phyloP scores from a whole-genome alignment of 2,888 invertebrate species.

The Volucella zonaria region DNA sequence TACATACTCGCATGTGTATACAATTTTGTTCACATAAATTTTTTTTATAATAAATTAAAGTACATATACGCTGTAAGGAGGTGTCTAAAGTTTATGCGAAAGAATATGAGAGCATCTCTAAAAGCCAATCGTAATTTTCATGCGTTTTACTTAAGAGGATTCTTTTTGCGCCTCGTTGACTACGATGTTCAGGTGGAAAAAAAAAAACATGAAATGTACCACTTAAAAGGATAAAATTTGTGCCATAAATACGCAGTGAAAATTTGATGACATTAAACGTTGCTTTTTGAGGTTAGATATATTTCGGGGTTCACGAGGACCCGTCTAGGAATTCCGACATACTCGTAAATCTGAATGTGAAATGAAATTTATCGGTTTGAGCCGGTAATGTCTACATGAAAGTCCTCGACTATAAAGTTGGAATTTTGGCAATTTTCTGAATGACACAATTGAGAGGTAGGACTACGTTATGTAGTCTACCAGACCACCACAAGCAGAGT shows the following conservation, averaged over 20 bases:
- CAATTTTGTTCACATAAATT: constrained; percentile 3
- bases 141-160: not conserved
- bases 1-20: constrained; percentile 21
- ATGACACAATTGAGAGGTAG: too few species aligned
- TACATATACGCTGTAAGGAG: not conserved
- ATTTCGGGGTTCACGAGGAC: not conserved
- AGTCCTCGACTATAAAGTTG: too few species aligned
- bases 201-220: not conserved
- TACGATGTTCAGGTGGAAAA: not conserved
- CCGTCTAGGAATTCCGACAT: too few species aligned
- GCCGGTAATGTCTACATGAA: too few species aligned
- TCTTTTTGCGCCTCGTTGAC: not conserved
- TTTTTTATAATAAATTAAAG: constrained; percentile 11
- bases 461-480: too few species aligned
- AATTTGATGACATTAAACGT: constrained; percentile 21
- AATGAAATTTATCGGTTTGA: too few species aligned
- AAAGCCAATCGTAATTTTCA: not conserved
- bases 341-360: too few species aligned
- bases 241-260: constrained; percentile 18
- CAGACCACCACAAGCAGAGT: too few species aligned
- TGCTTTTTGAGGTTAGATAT: too few species aligned
- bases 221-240: constrained; percentile 5
- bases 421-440: too few species aligned
- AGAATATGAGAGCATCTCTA: not conserved
- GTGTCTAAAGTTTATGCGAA: constrained; percentile 13